Base-by-base conservation (phyloP, 1,140 invertebrate species). In the Drosophila nigromelanica region DNA sequence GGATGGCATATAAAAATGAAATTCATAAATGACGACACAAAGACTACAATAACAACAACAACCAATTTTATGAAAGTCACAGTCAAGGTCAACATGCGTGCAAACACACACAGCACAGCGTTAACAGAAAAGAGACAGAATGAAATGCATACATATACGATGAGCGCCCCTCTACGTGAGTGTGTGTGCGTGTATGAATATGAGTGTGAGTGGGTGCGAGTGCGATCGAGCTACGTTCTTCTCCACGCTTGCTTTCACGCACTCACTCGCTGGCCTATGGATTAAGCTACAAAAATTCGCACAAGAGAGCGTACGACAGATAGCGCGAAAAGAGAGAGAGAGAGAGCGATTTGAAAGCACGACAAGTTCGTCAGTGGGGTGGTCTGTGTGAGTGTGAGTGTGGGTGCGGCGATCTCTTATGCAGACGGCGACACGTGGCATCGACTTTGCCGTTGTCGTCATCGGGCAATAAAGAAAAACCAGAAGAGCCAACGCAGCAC, bases 61-160 rank as follows among this genome's bases (percentile, higher is more conserved):
- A 80, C 78, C 71, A 90, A 90, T 90, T 90, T 81, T 78, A 89
- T 89, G 80, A 89, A 89, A 86, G 86, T 90, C 86, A 90, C 81
- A 90, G 86, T 90, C 86, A 90, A 90, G 86, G 86, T 90, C 81
- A 90, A 86, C 81, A 89, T 90, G 80, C 86, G 80, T 90, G 80
- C 75, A 73, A 76, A 72, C 67, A 69, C 63, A 52, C 43, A 56
- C 54, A 63, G 40, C 39, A 18, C 51, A 48, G 45, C 27, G 62
- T 37, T 27, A 30, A 51, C 35, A 12, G 15, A 24, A 42, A 58
- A 67, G 48, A 51, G 58, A 66, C 48, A 60, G 54, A 59, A 40
- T 8, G 61, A 69, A 69, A 27, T 71, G 55, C 63, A 66, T 21
- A 47, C 50, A 48, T 33, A 52, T 61, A 21, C 33, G 39, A 21